These are phyloP conservation scores for Phylloscopus whistleri DNA, from an alignment of 2,113 vertebrate genomes.

Conservation along the genomic window DNA sequence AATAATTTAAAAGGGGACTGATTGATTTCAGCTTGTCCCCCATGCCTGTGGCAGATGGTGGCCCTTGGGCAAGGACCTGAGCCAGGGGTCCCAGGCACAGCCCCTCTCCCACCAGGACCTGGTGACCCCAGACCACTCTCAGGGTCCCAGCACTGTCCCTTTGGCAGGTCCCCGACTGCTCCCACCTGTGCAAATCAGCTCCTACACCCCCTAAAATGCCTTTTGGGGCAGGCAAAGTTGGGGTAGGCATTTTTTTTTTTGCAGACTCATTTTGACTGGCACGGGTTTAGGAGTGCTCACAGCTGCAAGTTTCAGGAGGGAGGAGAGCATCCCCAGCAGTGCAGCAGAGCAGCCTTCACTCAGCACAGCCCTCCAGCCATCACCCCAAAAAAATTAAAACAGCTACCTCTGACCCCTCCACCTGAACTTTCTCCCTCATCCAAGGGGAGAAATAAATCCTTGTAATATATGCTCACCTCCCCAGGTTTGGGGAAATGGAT, in stretches of 20 bases:
- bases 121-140: not conserved
- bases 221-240: not conserved
- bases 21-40: not conserved
- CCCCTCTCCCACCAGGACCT: not conserved
- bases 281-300: rapidly evolving
- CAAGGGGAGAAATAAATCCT: not conserved
- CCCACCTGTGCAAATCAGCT: rapidly evolving
- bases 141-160: not conserved
- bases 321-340: not conserved
- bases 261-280: not conserved
- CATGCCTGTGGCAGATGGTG: not conserved
- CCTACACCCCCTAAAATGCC: not conserved
- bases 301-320: not conserved
- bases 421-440: not conserved
- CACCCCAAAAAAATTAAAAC: too few species aligned
- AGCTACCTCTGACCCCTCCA: not conserved
- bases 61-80: not conserved
- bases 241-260: not conserved
- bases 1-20: rapidly evolving
- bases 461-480: not conserved
- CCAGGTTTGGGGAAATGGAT: not conserved
- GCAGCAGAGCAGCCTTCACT: rapidly evolving
- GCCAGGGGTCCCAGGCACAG: not conserved
- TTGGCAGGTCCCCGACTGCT: not conserved
- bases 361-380: not conserved